Evolutionary conservation across 2,797 vertebrate species (phyloP), one percentile per base, ranked within the genome.

Genomic region (Moxostoma hubbsi): DNA sequence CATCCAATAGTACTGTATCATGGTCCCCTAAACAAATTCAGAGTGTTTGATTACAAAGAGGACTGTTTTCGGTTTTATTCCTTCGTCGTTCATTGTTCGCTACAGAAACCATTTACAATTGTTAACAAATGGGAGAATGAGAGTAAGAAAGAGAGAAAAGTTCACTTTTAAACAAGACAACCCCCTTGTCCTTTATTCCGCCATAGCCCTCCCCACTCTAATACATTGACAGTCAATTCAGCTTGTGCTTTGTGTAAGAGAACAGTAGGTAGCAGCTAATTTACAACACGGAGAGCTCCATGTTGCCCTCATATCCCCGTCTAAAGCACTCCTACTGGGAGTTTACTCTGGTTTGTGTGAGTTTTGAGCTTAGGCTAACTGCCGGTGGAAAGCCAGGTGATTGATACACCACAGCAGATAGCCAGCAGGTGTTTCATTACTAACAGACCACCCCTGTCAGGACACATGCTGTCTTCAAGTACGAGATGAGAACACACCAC

Each of bases 381-480:
- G 45, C 12, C 43, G 15, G 13, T 5, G 43, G 46, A 64, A 64
- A 64, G 62, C 12, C 12, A 64, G 61, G 51, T 64, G 68, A 79
- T 72, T 72, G 75, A 78, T 78, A 58, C 15, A 16, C 8, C 49
- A 9, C 75, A 68, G n/a, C 65, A 78, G 66, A 78, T 54, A 72
- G 59, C 9, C 68, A 79, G 77, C 77, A 72, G 68, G 68, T 79
- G 77, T 72, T 79, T 72, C 68, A 79, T 79, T 79, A 79, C 77
- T 43, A 71, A 72, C 68, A 79, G 77, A 72, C 77, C 77, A 49
- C 68, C 76, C 65, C 57, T 65, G 61, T 72, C 68, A 72, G 77
- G 77, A 63, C 67, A 68, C 75, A 61, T 5, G 75, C 58, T 62
- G 75, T 50, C 58, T 70, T 62, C 1, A 50, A 54, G 66, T 69